Base-by-base conservation (phyloP, 2,797 vertebrate species). In the Myripristis jacobus region DNA sequence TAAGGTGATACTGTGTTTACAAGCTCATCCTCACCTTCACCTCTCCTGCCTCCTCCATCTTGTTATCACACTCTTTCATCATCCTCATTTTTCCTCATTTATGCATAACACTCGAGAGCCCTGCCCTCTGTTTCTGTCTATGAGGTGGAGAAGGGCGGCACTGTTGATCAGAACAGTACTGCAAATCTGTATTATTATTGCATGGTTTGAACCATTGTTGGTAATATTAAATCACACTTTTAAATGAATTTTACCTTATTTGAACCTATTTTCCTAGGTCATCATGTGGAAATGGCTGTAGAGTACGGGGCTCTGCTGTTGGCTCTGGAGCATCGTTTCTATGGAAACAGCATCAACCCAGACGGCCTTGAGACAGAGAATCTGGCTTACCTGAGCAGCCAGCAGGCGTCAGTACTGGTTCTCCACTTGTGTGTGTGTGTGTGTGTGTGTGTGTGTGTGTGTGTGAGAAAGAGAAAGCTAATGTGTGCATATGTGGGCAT, bases 311-410 rank as follows among this genome's bases (percentile, higher is more conserved):
- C 95, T 3, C 90, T 97, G 65, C 73, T 96, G 13, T 83, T 96
- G 53, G 88, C 95, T 21, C 79, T 96, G 66, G 96, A 97, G 73
- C 96, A 96, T 57, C 94, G 96, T 54, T 97, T 95, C 89, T 96
- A 97, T 22, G 96, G 96, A 0, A 62, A 91, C 55, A 97, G 96
- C 84, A 66, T 96, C 67, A 95, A 93, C 71, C 77, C 88, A 0
- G 93, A 92, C 0, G 93, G 94, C 16, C 89, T 96, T 27, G 78
- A 90, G 22, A 77, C 81, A 0, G 77, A 83, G 38, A 92, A 89
- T 50, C 91, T 96, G 73, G 82, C 58, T 15, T 89, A 92, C 87
- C 79, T 97, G 55, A 95, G 94, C 85, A 97, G 96, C 75, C 94
- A 95, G 76, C 94, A 96, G 29, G 95, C 94, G 96, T 97, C 63